A percentile compares a stretch with the other conserved stretches of the same genome.
phyloP scores from a whole-genome alignment of 1,140 invertebrate species.

The Brachystomella parvula region DNA sequence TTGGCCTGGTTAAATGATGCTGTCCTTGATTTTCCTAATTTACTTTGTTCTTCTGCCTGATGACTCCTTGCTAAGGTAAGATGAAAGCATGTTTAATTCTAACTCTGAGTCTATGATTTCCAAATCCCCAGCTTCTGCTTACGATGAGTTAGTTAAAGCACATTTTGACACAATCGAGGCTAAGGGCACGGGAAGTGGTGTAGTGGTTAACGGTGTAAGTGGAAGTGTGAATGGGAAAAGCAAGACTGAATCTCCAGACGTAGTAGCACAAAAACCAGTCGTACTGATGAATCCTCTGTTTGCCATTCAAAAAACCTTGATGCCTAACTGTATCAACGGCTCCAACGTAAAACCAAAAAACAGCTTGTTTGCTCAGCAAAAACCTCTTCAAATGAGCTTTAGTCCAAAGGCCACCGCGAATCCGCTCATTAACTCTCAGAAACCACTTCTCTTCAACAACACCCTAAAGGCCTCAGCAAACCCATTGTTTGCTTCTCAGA shows the following conservation, averaged over 20 bases:
- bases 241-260: conserved; percentile 1
- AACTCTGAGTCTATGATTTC: background rate
- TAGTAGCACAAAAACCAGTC: no score
- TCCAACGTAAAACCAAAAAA: background rate
- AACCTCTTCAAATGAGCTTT: background rate
- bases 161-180: no score
- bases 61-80: conserved; percentile 26
- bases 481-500: background rate
- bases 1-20: no score
- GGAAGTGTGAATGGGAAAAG: conserved; percentile 14
- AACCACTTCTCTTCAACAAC: background rate
- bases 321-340: no score
- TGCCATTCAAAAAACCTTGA: no score
- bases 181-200: no score
- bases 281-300: no score
- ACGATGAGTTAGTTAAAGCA: conserved; percentile 10
- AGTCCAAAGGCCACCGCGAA: background rate
- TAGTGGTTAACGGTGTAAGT: no score
- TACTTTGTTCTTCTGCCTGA: no score
- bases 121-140: conserved; percentile 8
- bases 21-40: no score
- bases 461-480: background rate
- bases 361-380: background rate
- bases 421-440: background rate
- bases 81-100: background rate